These are phyloP conservation scores for Ceratina calcarata DNA, from an alignment of 1,140 invertebrate genomes.

Conservation along the genomic window DNA sequence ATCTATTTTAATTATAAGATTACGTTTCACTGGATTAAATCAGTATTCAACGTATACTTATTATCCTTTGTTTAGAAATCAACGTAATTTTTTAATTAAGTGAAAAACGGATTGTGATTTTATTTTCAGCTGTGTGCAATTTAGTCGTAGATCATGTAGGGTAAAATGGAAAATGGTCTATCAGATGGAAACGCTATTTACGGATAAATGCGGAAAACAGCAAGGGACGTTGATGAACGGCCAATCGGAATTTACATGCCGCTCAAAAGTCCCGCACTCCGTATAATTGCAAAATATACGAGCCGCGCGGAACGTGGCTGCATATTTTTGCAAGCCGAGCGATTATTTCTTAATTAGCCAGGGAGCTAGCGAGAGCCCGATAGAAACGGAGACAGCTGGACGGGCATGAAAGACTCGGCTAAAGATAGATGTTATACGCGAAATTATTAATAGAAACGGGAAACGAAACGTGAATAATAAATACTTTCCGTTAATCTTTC, in stretches of 20 bases:
- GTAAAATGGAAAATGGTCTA: constrained; percentile 5
- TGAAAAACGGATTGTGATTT: neutral
- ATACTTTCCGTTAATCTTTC: neutral
- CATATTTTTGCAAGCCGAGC: constrained; percentile 46
- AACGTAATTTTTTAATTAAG: too few species aligned
- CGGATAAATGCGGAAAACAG: constrained; percentile 39
- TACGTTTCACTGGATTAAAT: too few species aligned
- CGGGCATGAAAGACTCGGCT: too few species aligned
- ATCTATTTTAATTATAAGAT: too few species aligned
- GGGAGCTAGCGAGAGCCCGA: constrained; percentile 14
- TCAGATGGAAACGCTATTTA: constrained; percentile 25
- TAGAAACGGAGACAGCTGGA: constrained; percentile 8
- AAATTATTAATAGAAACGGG: neutral
- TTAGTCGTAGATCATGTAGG: neutral
- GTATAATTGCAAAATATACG: constrained; percentile 58
- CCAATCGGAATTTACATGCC: constrained; percentile 56
- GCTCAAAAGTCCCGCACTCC: constrained; percentile 42
- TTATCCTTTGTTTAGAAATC: too few species aligned
- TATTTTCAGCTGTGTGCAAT: neutral
- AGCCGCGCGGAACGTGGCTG: constrained; percentile 20
- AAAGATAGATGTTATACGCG: neutral
- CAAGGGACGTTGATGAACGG: constrained; percentile 60
- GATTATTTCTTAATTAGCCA: constrained; percentile 73
- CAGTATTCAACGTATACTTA: too few species aligned
- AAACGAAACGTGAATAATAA: constrained; percentile 2